phyloP scores from a whole-genome alignment of 2,113 vertebrate species.

The Dicrurus megarhynchus region DNA sequence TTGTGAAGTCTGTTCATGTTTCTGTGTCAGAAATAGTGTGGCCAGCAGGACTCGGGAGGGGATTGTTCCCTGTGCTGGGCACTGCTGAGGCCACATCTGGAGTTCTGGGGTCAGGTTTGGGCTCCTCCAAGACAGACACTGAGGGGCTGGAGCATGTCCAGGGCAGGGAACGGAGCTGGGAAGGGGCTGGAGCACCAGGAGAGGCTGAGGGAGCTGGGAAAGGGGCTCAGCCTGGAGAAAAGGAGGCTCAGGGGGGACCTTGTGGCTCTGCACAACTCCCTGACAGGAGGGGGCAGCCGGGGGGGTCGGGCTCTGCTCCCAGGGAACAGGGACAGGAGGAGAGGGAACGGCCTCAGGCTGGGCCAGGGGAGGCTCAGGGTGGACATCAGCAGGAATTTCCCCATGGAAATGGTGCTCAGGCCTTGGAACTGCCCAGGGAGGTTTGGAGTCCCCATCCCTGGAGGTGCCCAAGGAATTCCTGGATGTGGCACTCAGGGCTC shows the following conservation, averaged over 20 bases:
- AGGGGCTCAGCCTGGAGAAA: background rate
- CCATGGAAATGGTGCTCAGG: background rate
- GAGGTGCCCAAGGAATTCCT: fast-evolving
- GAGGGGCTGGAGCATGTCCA: background rate
- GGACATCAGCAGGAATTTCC: background rate
- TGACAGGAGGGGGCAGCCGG: background rate
- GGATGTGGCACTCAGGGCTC: background rate
- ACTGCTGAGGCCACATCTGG: background rate
- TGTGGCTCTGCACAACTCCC: background rate
- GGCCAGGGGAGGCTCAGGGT: background rate
- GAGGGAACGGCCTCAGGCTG: background rate
- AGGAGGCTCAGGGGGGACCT: background rate
- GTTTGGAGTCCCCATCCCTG: background rate
- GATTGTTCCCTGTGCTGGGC: background rate
- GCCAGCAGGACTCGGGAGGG: background rate
- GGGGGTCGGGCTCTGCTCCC: background rate
- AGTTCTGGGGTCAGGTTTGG: background rate
- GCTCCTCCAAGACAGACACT: background rate
- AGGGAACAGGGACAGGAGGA: background rate
- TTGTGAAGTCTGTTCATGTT: background rate
- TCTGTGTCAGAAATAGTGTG: background rate
- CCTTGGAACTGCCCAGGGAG: background rate
- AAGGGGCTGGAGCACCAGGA: background rate
- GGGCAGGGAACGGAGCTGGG: background rate
- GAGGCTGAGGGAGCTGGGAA: background rate